A percentile compares a stretch with the other conserved stretches of the same genome.
Evolutionary conservation across 2,113 vertebrate species (phyloP).

Genomic region (Rhipidura dahli): DNA sequence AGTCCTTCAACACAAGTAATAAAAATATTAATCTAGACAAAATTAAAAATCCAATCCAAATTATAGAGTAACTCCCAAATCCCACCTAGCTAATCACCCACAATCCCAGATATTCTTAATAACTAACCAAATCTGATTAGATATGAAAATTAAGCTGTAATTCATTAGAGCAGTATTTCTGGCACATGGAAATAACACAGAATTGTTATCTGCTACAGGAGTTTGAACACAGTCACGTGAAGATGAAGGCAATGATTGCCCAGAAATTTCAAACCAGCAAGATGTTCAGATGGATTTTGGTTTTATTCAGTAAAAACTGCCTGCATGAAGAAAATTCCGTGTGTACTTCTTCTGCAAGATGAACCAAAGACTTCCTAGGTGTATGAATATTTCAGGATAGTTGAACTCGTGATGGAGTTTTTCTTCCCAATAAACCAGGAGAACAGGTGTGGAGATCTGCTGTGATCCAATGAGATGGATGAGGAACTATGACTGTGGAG

Average conservation of each 20-base stretch:
- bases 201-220: background rate
- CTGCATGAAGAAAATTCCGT: background rate
- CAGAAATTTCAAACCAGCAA: background rate
- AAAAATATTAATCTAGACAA: background rate
- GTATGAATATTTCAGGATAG: background rate
- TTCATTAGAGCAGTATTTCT: background rate
- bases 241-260: background rate
- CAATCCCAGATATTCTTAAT: background rate
- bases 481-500: background rate
- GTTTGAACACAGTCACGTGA: background rate
- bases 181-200: background rate
- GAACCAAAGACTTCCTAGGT: background rate
- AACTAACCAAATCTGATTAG: background rate
- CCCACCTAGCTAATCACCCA: background rate
- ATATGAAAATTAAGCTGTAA: background rate
- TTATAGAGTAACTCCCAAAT: background rate
- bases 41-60: background rate
- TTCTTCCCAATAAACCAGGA: background rate
- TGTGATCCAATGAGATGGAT: background rate
- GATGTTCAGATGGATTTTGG: background rate
- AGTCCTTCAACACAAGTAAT: background rate
- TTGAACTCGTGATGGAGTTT: background rate
- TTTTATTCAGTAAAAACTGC: background rate
- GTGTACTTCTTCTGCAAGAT: background rate
- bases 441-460: background rate